Conservation (phyloP, 2,797 vertebrate species). For the Pangasius mekongensis region DNA sequence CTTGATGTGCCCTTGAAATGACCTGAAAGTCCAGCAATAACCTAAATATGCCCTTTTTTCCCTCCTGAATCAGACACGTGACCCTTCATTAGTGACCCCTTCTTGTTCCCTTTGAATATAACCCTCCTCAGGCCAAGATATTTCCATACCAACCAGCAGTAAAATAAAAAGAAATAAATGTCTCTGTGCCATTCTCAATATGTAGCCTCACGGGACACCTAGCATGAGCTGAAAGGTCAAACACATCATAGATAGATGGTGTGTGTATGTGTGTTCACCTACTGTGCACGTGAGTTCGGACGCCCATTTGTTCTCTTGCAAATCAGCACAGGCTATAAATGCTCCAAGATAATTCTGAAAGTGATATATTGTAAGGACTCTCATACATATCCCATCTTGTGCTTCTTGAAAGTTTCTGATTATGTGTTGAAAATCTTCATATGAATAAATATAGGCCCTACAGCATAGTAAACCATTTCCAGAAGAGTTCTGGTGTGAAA, state of each 20-base stretch:
- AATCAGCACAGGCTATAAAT: not conserved
- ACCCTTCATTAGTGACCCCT: slow-evolving; percentile 44
- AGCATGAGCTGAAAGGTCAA: slow-evolving; percentile 46
- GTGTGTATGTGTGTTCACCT: not conserved
- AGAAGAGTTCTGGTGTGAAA: not conserved
- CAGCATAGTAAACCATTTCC: not conserved
- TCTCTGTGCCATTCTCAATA: slow-evolving; percentile 7
- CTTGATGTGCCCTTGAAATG: slow-evolving; percentile 12
- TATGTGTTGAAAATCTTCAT: not conserved
- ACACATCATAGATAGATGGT: slow-evolving; percentile 30
- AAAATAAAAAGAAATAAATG: slow-evolving; percentile 34
- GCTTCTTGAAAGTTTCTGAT: not conserved
- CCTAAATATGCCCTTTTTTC: slow-evolving; percentile 38
- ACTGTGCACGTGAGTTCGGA: not conserved
- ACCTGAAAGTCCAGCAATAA: slow-evolving; percentile 36
- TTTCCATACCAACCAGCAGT: slow-evolving; percentile 37
- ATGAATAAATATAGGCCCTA: not conserved
- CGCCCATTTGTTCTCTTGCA: not conserved
- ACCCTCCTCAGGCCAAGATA: slow-evolving; percentile 31
- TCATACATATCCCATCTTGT: not conserved
- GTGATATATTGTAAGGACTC: not conserved
- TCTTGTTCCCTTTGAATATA: slow-evolving; percentile 36
- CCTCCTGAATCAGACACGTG: slow-evolving; percentile 37
- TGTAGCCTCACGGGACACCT: slow-evolving; percentile 17
- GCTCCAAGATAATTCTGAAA: slow-evolving; percentile 31